Conservation (phyloP, 1,140 invertebrate genomes). For the Nebria ingens region DNA sequence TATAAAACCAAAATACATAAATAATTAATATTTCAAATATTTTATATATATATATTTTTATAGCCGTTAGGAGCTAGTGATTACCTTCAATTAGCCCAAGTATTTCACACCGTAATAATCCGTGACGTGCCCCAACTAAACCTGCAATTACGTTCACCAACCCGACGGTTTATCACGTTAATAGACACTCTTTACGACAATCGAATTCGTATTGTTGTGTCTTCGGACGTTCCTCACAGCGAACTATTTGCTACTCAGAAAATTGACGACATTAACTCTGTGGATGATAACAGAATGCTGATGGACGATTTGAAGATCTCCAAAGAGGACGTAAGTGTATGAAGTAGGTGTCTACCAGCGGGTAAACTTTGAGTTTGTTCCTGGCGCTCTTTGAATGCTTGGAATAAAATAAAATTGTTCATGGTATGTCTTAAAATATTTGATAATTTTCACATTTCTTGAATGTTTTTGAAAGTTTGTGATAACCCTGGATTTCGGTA, state of each 20-base stretch:
- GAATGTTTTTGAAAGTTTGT: background rate
- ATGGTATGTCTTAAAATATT: too few species aligned
- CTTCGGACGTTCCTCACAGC: conserved; percentile 62
- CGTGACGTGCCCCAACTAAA: conserved; percentile 79
- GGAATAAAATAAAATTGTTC: too few species aligned
- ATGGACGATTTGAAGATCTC: conserved; percentile 90
- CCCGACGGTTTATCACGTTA: conserved; percentile 89
- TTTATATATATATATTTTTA: conserved; percentile 31
- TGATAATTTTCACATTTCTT: too few species aligned
- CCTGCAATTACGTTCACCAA: conserved; percentile 65
- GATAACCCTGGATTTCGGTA: too few species aligned
- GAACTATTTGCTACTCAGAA: conserved; percentile 60
- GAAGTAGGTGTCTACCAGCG: too few species aligned
- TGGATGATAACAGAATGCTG: conserved; percentile 68
- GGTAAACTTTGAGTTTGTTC: too few species aligned
- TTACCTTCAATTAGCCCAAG: conserved; percentile 83
- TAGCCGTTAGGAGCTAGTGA: conserved; percentile 88
- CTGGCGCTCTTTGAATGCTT: too few species aligned
- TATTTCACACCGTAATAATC: conserved; percentile 92
- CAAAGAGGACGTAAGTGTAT: conserved; percentile 28
- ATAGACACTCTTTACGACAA: conserved; percentile 98
- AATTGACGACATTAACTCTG: conserved; percentile 37
- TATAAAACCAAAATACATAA: conserved; percentile 12
- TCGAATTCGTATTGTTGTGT: conserved; percentile 57
- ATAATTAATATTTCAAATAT: conserved; percentile 13